Conservation (phyloP, 2,888 invertebrate species). For the Hypomecis punctinalis region DNA sequence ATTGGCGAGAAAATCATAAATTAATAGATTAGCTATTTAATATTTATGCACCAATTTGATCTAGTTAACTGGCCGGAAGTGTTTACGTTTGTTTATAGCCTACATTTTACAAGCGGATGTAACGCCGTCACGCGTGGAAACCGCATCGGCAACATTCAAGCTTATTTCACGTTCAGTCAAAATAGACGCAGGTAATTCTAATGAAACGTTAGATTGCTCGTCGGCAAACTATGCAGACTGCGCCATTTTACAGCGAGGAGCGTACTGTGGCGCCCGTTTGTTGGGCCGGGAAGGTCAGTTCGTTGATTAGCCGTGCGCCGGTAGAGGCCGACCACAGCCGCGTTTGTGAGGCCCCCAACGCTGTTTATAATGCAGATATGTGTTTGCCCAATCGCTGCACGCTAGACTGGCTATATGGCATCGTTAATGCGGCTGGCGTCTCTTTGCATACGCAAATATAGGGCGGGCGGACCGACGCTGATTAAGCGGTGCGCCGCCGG, state of each 20-base stretch:
- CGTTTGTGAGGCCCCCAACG: slow-evolving; percentile 81
- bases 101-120: neutral
- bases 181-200: slow-evolving; percentile 41
- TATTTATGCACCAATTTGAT: neutral
- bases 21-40: neutral
- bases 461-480: slow-evolving; percentile 81
- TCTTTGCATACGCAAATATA: slow-evolving; percentile 86
- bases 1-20: neutral
- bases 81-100: too few species aligned
- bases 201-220: slow-evolving; percentile 44
- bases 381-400: slow-evolving; percentile 85
- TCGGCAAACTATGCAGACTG: slow-evolving; percentile 49
- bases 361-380: slow-evolving; percentile 86
- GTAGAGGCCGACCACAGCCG: slow-evolving; percentile 83
- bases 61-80: neutral
- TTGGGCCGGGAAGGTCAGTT: slow-evolving; percentile 80
- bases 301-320: slow-evolving; percentile 83
- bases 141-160: slow-evolving; percentile 10
- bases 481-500: slow-evolving; percentile 80
- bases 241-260: slow-evolving; percentile 57
- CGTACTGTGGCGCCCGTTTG: slow-evolving; percentile 68
- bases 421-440: slow-evolving; percentile 83
- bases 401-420: slow-evolving; percentile 85
- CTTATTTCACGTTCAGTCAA: slow-evolving; percentile 33
- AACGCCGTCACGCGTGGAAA: neutral